These are phyloP conservation scores for Diloba caeruleocephala DNA, from an alignment of 2,888 invertebrate species.

Conservation along the genomic window DNA sequence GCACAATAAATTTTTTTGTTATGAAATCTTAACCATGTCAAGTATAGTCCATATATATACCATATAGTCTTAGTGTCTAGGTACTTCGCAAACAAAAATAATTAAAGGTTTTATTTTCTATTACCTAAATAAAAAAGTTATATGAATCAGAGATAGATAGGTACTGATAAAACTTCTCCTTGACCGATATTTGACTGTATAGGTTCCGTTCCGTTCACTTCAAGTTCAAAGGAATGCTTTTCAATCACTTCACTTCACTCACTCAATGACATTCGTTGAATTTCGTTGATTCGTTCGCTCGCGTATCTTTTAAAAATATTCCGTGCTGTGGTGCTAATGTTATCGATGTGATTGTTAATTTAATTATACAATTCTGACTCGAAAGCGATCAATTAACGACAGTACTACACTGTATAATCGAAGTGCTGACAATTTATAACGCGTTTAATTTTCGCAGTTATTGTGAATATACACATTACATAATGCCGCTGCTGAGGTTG, in stretches of 20 bases:
- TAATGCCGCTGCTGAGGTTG: constrained; percentile 85
- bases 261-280: constrained; percentile 10
- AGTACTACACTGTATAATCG: constrained; percentile 11
- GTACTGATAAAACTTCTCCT: constrained; percentile 15
- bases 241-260: constrained; percentile 37
- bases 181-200: constrained; percentile 28
- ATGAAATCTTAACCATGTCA: no score
- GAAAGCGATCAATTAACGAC: constrained; percentile 38
- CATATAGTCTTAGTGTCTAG: no score
- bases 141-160: no score
- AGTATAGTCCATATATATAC: no score
- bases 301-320: constrained; percentile 49
- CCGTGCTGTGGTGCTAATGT: constrained; percentile 47
- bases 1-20: no score
- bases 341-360: constrained; percentile 53
- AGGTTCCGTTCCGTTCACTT: constrained; percentile 27
- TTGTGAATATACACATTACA: constrained; percentile 82
- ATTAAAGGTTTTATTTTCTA: no score
- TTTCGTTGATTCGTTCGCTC: constrained; percentile 41
- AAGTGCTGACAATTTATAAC: constrained; percentile 23
- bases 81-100: no score
- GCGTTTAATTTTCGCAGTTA: constrained; percentile 43
- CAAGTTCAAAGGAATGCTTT: constrained; percentile 28
- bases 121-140: no score
- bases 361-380: constrained; percentile 41